These are phyloP conservation scores for Morelia viridis DNA, from an alignment of 2,797 vertebrate species.

Conservation along the genomic window DNA sequence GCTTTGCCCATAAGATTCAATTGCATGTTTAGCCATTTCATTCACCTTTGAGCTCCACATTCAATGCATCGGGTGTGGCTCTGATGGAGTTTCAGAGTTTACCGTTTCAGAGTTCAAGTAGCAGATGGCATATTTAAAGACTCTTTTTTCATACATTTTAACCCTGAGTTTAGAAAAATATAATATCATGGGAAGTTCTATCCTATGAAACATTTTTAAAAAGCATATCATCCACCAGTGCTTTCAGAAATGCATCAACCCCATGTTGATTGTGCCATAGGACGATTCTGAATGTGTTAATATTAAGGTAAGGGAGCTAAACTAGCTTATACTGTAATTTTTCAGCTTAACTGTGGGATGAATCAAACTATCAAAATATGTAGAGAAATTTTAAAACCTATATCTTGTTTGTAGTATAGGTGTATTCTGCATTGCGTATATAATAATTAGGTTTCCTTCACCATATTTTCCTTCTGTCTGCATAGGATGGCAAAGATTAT, in stretches of 20 bases:
- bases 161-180: background rate
- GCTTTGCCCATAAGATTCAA: background rate
- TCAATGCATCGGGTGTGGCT: background rate
- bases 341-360: background rate
- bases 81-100: background rate
- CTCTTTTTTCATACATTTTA: background rate
- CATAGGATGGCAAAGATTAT: constrained; percentile 91
- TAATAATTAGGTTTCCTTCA: background rate
- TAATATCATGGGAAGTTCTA: background rate
- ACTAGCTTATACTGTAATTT: background rate
- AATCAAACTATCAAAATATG: background rate
- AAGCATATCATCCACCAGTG: background rate
- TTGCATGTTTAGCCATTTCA: background rate
- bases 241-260: background rate
- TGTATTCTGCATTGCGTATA: background rate
- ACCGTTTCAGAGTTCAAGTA: background rate
- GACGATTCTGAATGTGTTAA: background rate
- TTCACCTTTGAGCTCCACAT: background rate
- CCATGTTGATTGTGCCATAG: background rate
- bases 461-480: background rate
- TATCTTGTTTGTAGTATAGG: background rate
- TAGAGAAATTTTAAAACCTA: background rate
- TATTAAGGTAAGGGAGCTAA: background rate
- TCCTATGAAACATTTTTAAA: background rate
- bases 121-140: background rate